These are phyloP conservation scores for Cheilosia vernalis DNA, from an alignment of 2,888 invertebrate genomes.

Conservation along the genomic window DNA sequence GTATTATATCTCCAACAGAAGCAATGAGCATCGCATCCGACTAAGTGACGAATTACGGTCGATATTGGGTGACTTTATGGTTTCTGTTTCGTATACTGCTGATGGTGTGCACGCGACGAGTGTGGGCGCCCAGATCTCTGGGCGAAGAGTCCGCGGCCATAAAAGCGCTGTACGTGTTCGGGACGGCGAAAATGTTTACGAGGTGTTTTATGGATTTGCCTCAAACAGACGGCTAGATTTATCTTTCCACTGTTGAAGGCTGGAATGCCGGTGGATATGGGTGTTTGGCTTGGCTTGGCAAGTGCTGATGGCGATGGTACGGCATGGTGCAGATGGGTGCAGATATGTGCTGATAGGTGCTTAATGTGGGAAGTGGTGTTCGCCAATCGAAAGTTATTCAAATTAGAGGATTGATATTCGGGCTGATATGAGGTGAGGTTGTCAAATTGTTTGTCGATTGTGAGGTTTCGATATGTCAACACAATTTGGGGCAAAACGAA, in stretches of 20 bases:
- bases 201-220: conserved; percentile 58
- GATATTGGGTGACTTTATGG: conserved; percentile 46
- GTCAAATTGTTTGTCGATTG: neutral
- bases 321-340: neutral
- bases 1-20: conserved; percentile 38
- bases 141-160: conserved; percentile 20
- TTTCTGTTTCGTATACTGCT: neutral
- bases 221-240: conserved; percentile 47
- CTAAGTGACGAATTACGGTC: conserved; percentile 56
- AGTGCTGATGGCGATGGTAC: neutral
- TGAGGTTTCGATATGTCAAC: neutral
- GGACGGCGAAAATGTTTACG: conserved; percentile 42
- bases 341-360: conserved; percentile 6
- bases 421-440: neutral
- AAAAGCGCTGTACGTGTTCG: conserved; percentile 45
- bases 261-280: conserved; percentile 20
- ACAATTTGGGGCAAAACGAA: no score
- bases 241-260: conserved; percentile 24
- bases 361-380: neutral
- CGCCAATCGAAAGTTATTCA: conserved; percentile 1
- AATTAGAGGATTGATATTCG: neutral
- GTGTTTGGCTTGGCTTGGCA: neutral
- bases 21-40: conserved; percentile 34
- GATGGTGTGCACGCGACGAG: conserved; percentile 27
- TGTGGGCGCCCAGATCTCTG: conserved; percentile 61